Evolutionary conservation across 2,797 vertebrate species (phyloP).

Genomic region (Gymnothorax javanicus): DNA sequence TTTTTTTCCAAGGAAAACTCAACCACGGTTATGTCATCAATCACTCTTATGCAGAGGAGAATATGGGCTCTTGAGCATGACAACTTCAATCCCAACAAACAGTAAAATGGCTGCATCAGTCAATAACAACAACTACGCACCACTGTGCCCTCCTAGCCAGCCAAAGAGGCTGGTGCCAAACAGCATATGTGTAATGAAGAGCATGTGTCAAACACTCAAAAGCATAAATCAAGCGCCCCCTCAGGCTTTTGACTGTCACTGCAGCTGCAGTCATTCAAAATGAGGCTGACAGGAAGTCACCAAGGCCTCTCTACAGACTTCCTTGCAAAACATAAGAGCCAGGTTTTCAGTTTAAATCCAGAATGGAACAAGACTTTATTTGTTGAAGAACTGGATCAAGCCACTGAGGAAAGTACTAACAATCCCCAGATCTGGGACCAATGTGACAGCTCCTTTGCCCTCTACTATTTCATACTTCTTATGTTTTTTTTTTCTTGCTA

Average conservation of each 20-base stretch:
- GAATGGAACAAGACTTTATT: not conserved
- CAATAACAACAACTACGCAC: conserved; percentile 8
- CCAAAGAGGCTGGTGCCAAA: not conserved
- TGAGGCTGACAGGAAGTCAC: not conserved
- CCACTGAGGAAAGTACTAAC: not conserved
- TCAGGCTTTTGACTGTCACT: not conserved
- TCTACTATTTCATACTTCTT: not conserved
- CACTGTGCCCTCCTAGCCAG: conserved; percentile 2
- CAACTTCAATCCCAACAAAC: not conserved
- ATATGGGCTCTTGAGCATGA: not conserved
- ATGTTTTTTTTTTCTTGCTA: not conserved
- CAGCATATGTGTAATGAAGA: not conserved
- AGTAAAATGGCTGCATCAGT: not conserved
- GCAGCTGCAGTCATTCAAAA: not conserved
- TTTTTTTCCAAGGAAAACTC: conserved; percentile 15
- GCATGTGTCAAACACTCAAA: conserved; percentile 7
- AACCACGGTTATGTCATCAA: not conserved
- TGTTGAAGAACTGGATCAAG: not conserved
- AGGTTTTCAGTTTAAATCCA: not conserved
- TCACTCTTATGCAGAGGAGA: not conserved
- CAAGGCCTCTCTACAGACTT: not conserved
- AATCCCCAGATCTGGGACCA: not conserved
- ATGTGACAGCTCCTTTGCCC: not conserved
- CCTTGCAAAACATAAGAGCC: not conserved
- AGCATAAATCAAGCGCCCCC: conserved; percentile 8